Percentiles rank a stretch among this genome's conserved stretches.
Conservation (phyloP, 2,113 vertebrate genomes). For the Oncorhynchus clarkii region DNA sequence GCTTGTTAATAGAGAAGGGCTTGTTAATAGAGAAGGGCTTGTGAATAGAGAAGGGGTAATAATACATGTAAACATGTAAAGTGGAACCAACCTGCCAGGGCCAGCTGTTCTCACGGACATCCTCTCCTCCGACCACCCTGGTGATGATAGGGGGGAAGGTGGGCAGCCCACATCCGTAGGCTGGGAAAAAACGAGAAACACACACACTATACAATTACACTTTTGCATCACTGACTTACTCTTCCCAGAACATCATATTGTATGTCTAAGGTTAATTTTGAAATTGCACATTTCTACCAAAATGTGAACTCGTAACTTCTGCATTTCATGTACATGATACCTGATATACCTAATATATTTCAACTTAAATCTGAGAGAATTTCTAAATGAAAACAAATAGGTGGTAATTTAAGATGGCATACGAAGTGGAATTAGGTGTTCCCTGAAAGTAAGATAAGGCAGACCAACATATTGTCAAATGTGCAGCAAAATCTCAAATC, state of each 20-base stretch:
- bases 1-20: background rate
- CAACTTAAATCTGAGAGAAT: too few species aligned
- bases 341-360: too few species aligned
- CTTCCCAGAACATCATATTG: background rate
- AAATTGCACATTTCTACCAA: background rate
- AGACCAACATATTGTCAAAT: too few species aligned
- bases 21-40: background rate
- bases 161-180: conserved; percentile 71
- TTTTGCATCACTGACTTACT: too few species aligned
- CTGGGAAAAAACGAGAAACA: conserved; percentile 47
- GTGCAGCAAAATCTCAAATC: too few species aligned
- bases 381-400: too few species aligned
- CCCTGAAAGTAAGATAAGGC: too few species aligned
- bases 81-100: conserved; percentile 73
- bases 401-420: too few species aligned
- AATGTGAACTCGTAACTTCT: too few species aligned
- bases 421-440: too few species aligned
- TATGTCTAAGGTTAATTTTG: background rate
- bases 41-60: background rate
- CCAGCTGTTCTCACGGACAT: conserved; percentile 71
- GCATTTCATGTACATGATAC: too few species aligned
- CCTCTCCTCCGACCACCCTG: conserved; percentile 72
- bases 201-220: background rate
- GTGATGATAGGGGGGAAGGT: conserved; percentile 54
- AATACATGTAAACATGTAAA: background rate